phyloP scores from a whole-genome alignment of 2,113 vertebrate species.

The Todiramphus chloris region DNA sequence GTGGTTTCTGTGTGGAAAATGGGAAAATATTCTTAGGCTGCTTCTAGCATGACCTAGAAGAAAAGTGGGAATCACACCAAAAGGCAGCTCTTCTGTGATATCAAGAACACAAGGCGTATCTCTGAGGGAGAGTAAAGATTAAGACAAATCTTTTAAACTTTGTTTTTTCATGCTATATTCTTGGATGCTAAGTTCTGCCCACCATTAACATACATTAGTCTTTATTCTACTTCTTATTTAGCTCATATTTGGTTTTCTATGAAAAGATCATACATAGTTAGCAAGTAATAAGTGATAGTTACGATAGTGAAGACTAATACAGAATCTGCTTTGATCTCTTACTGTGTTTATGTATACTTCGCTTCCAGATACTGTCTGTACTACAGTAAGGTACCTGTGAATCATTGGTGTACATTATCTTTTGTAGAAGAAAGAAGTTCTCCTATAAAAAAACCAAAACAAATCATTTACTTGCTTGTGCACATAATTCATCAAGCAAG shows the following conservation, averaged over 20 bases:
- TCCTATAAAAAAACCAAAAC: not conserved
- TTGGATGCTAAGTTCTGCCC: not conserved
- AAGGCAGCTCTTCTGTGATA: not conserved
- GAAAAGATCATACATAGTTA: not conserved
- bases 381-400: not conserved
- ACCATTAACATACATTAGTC: not conserved
- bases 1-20: not conserved
- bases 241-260: not conserved
- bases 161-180: not conserved
- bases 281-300: not conserved
- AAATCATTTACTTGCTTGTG: not conserved
- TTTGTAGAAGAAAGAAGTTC: not conserved
- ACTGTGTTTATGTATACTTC: not conserved
- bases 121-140: not conserved
- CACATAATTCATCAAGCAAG: not conserved
- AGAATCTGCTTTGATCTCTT: not conserved
- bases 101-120: not conserved
- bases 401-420: not conserved
- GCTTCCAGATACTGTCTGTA: not conserved
- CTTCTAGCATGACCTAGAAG: not conserved
- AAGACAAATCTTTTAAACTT: not conserved
- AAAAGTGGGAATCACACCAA: not conserved
- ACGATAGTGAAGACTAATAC: not conserved
- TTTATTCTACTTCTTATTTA: not conserved
- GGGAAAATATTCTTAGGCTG: not conserved